Conservation (phyloP, 2,797 vertebrate genomes). For the Glyptemys insculpta region DNA sequence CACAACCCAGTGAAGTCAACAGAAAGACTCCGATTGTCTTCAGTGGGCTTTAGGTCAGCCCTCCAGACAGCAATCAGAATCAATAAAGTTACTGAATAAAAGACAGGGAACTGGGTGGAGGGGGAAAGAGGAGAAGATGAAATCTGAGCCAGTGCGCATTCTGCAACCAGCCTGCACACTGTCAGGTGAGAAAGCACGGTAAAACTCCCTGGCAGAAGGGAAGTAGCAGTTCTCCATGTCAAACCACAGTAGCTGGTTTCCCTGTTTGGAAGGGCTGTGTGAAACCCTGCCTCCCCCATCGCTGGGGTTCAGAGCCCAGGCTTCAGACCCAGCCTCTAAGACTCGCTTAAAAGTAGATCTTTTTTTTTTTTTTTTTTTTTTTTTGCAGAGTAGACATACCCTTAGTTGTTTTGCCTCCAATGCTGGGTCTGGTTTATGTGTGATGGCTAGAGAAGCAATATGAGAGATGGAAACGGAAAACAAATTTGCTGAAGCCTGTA, state of each 20-base stretch:
- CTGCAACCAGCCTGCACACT: not conserved
- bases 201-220: not conserved
- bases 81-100: not conserved
- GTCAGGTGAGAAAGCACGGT: not conserved
- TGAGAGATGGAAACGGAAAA: accelerated
- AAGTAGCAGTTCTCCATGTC: not conserved
- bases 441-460: not conserved
- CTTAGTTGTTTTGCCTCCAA: not conserved
- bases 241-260: not conserved
- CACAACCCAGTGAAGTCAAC: not conserved
- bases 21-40: not conserved
- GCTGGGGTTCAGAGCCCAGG: not conserved
- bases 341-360: not conserved
- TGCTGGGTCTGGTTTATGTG: not conserved
- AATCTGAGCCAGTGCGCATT: not conserved
- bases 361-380: not conserved
- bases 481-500: not conserved
- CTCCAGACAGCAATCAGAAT: not conserved
- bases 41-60: not conserved
- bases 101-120: accelerated
- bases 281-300: too few species aligned
- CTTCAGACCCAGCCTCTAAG: not conserved
- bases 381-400: not conserved
- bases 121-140: not conserved
- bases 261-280: not conserved